Evolutionary conservation across 2,888 invertebrate species (phyloP), one percentile per base, ranked within the genome.

Genomic region (Caenorhabditis sinica): DNA sequence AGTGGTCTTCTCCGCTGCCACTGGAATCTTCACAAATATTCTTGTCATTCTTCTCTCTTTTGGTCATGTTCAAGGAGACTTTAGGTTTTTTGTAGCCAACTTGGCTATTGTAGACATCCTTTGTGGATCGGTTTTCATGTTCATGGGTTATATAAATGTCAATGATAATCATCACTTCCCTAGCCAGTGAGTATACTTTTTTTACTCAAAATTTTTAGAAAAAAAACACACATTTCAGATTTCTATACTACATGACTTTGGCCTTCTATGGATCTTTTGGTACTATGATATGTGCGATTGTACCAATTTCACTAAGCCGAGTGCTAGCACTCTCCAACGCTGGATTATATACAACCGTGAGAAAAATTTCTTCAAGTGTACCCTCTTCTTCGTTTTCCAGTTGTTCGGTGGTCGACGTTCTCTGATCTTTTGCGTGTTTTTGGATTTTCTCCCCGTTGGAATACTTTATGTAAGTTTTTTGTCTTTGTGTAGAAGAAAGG

Each of bases 201-300:
- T 53, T 53, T n/a, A 23, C 43, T 15, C 23, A 53, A 15, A 25
- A 36, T 23, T 28, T 20, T 65, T 25, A 8, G 20, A 3, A 58
- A 23, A 53, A 30, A 23, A 36, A 43, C 20, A n/a, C 33, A 40
- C 11, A 43, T 61, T 74, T 51, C 53, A 76, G 74, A 65, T 66
- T 81, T 65, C 25, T 82, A 15, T 86, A 75, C 36, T 89, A 89
- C 63, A 87, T 88, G 63, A 90, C 89, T 2, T 75, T 90, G 28
- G 89, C 90, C 4, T 90, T 90, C 81, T 90, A 90, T 76, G 90
- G 90, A n/a, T 89, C 89, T 2, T 90, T 90, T 74, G 90, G 90
- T 11, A 85, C 89, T 15, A 89, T 90, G 89, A 88, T 90, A 11
- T 90, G 89, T 61, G 90, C 90, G 20, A 71, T 90, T 30, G 88